These are phyloP conservation scores for Luperina nickerlii DNA, from an alignment of 2,888 invertebrate genomes.

Conservation along the genomic window DNA sequence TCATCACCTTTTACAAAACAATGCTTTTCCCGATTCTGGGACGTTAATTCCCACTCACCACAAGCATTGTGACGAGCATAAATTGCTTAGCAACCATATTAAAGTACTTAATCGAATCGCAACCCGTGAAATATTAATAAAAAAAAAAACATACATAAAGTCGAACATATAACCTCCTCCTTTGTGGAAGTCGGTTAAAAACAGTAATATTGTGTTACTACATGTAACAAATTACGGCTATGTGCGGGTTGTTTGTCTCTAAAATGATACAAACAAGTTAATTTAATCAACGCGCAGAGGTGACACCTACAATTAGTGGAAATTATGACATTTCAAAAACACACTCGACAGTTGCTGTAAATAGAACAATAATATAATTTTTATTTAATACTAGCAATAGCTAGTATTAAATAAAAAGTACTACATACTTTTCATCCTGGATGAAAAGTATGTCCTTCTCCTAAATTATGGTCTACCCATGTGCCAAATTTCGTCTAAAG, in stretches of 20 bases:
- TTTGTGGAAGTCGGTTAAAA: neutral
- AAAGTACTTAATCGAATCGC: too few relatives aligned
- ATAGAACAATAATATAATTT: neutral
- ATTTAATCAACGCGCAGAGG: slow-evolving; percentile 55
- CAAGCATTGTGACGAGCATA: too few relatives aligned
- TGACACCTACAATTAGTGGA: slow-evolving; percentile 60
- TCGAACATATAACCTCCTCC: too few relatives aligned
- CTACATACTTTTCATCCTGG: too few relatives aligned
- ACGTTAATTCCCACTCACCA: too few relatives aligned
- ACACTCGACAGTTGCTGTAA: neutral
- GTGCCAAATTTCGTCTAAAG: neutral
- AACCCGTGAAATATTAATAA: too few relatives aligned
- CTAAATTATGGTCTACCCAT: neutral
- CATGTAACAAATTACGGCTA: neutral
- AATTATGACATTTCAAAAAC: slow-evolving; percentile 40
- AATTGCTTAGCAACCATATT: too few relatives aligned
- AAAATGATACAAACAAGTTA: slow-evolving; percentile 39
- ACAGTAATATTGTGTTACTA: neutral
- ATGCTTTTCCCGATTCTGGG: too few relatives aligned
- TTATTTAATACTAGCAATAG: neutral
- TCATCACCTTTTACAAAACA: too few relatives aligned
- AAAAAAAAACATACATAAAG: too few relatives aligned
- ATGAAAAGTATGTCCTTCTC: neutral
- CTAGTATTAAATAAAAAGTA: too few relatives aligned
- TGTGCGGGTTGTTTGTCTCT: neutral